Evolutionary conservation across 92 coral and sea anemone species (phyloP), one percentile per base, ranked within the genome.

Genomic region (Paragorgia papillata): DNA sequence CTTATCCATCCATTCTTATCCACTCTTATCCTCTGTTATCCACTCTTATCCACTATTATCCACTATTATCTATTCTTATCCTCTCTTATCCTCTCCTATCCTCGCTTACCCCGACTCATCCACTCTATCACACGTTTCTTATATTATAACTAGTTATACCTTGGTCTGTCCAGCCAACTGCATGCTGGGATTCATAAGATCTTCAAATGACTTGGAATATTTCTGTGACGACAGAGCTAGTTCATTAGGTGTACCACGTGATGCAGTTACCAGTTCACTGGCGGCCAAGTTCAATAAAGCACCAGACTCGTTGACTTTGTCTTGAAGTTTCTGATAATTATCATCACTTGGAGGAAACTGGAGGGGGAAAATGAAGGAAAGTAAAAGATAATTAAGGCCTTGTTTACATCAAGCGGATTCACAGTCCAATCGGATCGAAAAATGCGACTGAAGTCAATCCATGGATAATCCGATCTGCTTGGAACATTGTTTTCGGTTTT

Each of bases 161-260:
- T 89, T 91, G 3, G 99, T 89, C 79, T 95, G 99, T 9, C 99
- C 99, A 57, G 99, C 99, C 33, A 95, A 86, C 26, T 85, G 89
- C 90, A 95, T 51, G 75, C 99, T 90, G 20, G 97, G 92, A 67
- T 88, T 83, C 79, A 95, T 70, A 29, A 95, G 88, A 68, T 91
- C 86, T 82, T 95, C 97, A 79, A 91, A 95, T 0, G 99, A 95
- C 46, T 57, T 76, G 59, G 99, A 95, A 73, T 91, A 95, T 82
- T 95, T 95, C 90, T 95, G 92, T 17, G 99, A 88, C 0, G 99
- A 95, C 24, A 66, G 83, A 0, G 97, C 99, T 4, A 95, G 96
- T 55, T 95, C 95, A 79, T 95, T 95, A 55, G 95, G 88, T 53
- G 97, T 58, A 71, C 99, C 99, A 74, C 99, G 95, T 28, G 99